These are phyloP conservation scores for Ochropleura leucogaster DNA, from an alignment of 2,888 invertebrate species.

Conservation along the genomic window DNA sequence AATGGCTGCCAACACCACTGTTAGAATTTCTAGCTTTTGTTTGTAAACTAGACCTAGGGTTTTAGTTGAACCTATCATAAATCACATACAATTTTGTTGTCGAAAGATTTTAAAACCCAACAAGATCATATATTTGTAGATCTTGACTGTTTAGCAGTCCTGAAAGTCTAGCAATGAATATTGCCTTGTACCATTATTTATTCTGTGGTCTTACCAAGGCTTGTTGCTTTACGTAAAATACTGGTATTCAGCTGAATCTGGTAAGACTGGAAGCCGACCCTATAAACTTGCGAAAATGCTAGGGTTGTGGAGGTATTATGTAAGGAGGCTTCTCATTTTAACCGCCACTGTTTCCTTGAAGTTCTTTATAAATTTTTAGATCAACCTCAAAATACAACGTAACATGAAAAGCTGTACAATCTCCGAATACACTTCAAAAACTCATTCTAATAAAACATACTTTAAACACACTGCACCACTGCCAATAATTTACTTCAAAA, in stretches of 20 bases:
- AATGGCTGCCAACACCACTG: constrained; percentile 77
- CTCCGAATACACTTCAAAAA: not conserved
- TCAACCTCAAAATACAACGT: not conserved
- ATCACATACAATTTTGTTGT: not conserved
- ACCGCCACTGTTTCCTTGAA: not conserved
- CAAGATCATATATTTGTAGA: not conserved
- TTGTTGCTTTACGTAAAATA: too few relatives aligned
- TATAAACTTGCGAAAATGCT: too few relatives aligned
- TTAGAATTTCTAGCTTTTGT: constrained; percentile 71
- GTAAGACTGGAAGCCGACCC: too few relatives aligned
- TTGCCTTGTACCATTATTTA: too few relatives aligned
- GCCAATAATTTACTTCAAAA: constrained; percentile 40
- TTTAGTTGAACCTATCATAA: constrained; percentile 37
- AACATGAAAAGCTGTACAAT: not conserved
- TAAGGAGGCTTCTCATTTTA: not conserved
- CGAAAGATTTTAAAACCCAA: not conserved
- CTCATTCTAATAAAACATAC: not conserved
- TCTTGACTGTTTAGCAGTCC: too few relatives aligned
- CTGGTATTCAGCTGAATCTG: too few relatives aligned
- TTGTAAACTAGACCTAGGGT: constrained; percentile 48
- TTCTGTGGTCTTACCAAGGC: too few relatives aligned
- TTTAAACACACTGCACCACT: not conserved
- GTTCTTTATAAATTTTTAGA: not conserved
- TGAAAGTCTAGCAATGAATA: too few relatives aligned
- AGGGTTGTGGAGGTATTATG: too few relatives aligned